Percentiles rank a stretch among this genome's conserved stretches.
phyloP scores from a whole-genome alignment of 2,113 vertebrate species.

The Paramisgurnus dabryanus region DNA sequence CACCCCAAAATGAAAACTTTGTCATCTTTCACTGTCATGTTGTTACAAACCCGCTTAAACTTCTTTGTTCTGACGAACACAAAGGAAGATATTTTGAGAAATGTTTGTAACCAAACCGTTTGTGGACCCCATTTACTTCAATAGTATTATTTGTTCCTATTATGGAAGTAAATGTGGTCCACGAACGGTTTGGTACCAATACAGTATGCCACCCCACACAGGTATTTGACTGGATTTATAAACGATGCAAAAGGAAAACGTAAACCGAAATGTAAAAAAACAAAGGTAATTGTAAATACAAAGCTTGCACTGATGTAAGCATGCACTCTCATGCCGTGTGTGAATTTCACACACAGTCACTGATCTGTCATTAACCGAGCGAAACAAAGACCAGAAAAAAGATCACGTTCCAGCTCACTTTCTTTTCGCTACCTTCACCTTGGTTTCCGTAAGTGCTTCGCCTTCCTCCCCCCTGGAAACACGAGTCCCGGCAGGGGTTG shows the following conservation, averaged over 20 bases:
- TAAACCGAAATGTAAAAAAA: not conserved
- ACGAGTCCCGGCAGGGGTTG: slow-evolving; percentile 47
- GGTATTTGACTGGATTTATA: no score
- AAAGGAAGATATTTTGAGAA: no score
- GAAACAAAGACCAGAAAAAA: slow-evolving; percentile 13
- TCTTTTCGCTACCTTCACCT: slow-evolving; percentile 11
- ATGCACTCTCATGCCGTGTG: not conserved
- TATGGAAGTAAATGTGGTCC: no score
- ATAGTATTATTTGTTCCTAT: no score
- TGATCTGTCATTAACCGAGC: slow-evolving; percentile 24
- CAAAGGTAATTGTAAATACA: not conserved
- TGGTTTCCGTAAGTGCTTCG: not conserved
- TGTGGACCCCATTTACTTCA: no score
- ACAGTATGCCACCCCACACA: no score
- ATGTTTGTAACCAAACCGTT: no score
- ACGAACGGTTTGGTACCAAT: no score
- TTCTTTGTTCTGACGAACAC: no score
- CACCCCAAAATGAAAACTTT: no score
- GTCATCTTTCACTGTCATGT: no score
- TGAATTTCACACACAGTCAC: not conserved
- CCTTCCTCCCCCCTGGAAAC: slow-evolving; percentile 25
- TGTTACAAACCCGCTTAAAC: no score
- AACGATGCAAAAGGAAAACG: not conserved
- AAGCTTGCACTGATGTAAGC: not conserved
- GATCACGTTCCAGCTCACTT: slow-evolving; percentile 17